phyloP scores from a whole-genome alignment of 2,113 vertebrate genomes.

The Lucifuga dentata region DNA sequence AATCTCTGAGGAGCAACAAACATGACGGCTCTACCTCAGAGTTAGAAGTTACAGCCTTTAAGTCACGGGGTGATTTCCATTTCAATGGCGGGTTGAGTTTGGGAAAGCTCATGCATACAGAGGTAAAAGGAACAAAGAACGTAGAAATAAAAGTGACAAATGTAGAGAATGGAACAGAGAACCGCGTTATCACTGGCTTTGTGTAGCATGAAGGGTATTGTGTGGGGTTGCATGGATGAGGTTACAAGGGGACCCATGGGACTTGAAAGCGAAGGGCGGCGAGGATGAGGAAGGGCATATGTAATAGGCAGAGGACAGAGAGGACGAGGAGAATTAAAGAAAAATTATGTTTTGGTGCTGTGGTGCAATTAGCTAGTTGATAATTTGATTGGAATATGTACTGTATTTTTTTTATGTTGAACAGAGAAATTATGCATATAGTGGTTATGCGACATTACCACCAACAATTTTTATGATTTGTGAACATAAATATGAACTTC shows the following conservation, averaged over 20 bases:
- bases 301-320: slow-evolving; percentile 74
- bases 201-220: slow-evolving; percentile 79
- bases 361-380: background rate
- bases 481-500: no score
- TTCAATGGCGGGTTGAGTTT: slow-evolving; percentile 72
- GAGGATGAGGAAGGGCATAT: slow-evolving; percentile 70
- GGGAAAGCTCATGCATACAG: slow-evolving; percentile 75
- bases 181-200: slow-evolving; percentile 72
- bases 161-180: slow-evolving; percentile 68
- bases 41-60: slow-evolving; percentile 64
- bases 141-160: slow-evolving; percentile 80
- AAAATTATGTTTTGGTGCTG: background rate
- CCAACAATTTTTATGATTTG: no score
- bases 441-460: no score
- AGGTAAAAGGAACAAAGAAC: slow-evolving; percentile 74
- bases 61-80: slow-evolving; percentile 71
- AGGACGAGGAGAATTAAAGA: slow-evolving; percentile 48
- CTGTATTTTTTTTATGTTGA: no score
- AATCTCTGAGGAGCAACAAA: slow-evolving; percentile 67
- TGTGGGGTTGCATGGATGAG: slow-evolving; percentile 69
- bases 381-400: no score
- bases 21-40: slow-evolving; percentile 58
- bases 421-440: no score
- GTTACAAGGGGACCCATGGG: slow-evolving; percentile 70
- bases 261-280: slow-evolving; percentile 67